Evolutionary conservation across 2,888 invertebrate species (phyloP), one percentile per base, ranked within the genome.

Genomic region (Furcula furcula): DNA sequence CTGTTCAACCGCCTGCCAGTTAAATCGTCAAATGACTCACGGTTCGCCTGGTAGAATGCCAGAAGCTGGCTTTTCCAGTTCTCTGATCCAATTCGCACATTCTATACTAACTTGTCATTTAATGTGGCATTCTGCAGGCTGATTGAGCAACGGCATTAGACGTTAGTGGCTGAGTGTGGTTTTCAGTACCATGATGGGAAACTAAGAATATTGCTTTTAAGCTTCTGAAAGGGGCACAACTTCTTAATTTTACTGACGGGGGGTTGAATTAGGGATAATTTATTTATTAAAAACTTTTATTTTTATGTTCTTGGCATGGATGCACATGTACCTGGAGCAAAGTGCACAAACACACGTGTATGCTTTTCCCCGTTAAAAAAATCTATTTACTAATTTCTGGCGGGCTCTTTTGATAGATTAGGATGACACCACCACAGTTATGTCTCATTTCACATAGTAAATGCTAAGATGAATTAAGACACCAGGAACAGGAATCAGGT

Each of bases 401-500:
- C n/a, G n/a, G n/a, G n/a, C n/a, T n/a, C n/a, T n/a, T n/a, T n/a
- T n/a, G n/a, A n/a, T n/a, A n/a, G n/a, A n/a, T n/a, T n/a, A n/a
- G n/a, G n/a, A n/a, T n/a, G n/a, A n/a, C 15, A 16, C 9, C 9
- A 4, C 5, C 28, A 29, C 29, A 40, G 40, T 38, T 47, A 42
- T 50, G 55, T 53, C 53, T 53, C 39, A 50, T 59, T 59, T 64
- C 57, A 65, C 62, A 68, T 56, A 65, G 64, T 67, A 66, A 66
- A 65, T 67, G 65, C 69, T 74, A 67, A 59, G 58, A 66, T 67
- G 60, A 79, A 78, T 75, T 65, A 76, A 74, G 75, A 75, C 70
- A 83, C 79, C 86, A 88, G 87, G 87, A 88, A 86, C 88, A 85
- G 87, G 85, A 87, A 87, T 87, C 84, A 83, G 85, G 87, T 86